Base-by-base conservation (phyloP, 92 coral and sea anemone genomes). In the Porites evermanni region DNA sequence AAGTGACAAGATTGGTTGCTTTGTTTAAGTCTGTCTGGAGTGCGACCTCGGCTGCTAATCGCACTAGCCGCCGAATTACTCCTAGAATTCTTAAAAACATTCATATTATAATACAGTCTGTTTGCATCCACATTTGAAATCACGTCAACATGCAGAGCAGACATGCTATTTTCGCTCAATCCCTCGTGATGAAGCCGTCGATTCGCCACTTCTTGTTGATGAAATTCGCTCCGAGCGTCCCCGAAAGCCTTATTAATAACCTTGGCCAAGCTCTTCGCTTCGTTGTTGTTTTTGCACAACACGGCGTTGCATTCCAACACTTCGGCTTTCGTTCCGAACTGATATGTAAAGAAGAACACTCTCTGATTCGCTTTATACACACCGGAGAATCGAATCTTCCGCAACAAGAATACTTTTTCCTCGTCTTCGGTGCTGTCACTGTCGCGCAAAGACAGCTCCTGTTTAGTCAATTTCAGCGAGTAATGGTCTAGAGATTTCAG, bases 261-360 rank as follows among this genome's bases (percentile, higher is more conserved):
- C 87, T 95, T 95, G n/a, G 99, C 99, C 29, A 97, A 79, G 87
- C 93, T 91, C 83, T 95, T 97, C 8, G 99, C 99, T 69, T 97
- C 98, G 70, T 84, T 92, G 84, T 93, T 95, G 77, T 71, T 91
- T 82, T 90, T 93, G 53, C 98, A 91, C 86, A 89, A 89, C 17
- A 97, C 83, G 26, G 90, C 96, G 84, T 95, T 96, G 75, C 98
- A 95, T 77, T 95, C 93, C 2, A 97, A 93, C 76, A 86, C 82
- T 71, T 95, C 99, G 79, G 97, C 95, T 84, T 95, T 95, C 70
- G 94, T 79, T 64, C 98, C 97, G 79, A 91, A 91, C 86, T 97
- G 99, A 83, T 95, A 97, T 51, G 95, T 97, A 64, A 93, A 97
- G 93, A 97, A 97, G 88, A 97, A 97, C 65, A 97, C 75, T 87